Base-by-base conservation (phyloP, 2,888 invertebrate species). In the Copidosoma aretas region DNA sequence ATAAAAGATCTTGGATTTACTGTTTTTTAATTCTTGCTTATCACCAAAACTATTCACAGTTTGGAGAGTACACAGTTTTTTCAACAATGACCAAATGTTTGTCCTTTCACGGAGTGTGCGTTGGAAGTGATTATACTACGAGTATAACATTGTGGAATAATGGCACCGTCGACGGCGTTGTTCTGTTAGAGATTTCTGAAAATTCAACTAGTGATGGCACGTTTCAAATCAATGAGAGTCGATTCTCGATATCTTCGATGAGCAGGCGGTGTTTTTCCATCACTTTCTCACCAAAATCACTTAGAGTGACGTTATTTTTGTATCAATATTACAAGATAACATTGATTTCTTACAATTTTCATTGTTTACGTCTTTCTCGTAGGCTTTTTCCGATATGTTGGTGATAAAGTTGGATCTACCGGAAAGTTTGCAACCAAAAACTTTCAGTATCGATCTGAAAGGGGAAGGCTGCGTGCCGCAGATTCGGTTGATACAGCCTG, bases 391-490 rank as follows among this genome's bases (percentile, higher is more conserved):
- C 14, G 79, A 75, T 43, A 58, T 65, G 12, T 62, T 84, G 14
- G 78, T 79, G 60, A 71, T 80, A 17, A 51, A 1, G 75, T 81
- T n/a, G 74, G 32, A 76, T 43, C 61, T 79, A 46, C 80, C 82
- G 3, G 24, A 72, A 25, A 71, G 70, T 39, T 70, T 77, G 12
- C 63, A 71, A 21, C 46, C 70, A 2, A 72, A 75, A n/a, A 73
- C 70, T 53, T 71, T 82, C 3, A 66, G 65, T 4, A 71, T 86
- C 19, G 77, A 79, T 59, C 69, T 86, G 49, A 71, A 73, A 19
- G 87, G 86, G 0, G 84, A 85, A 72, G 82, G 84, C 46, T 82
- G 81, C 63, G 78, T 86, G 12, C 86, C 86, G n/a, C 82, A 84
- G 78, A 78, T 86, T 49, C 68, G 71, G 19, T 67, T 86, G 22